phyloP scores from a whole-genome alignment of 2,888 invertebrate species.

The Serripes groenlandicus region DNA sequence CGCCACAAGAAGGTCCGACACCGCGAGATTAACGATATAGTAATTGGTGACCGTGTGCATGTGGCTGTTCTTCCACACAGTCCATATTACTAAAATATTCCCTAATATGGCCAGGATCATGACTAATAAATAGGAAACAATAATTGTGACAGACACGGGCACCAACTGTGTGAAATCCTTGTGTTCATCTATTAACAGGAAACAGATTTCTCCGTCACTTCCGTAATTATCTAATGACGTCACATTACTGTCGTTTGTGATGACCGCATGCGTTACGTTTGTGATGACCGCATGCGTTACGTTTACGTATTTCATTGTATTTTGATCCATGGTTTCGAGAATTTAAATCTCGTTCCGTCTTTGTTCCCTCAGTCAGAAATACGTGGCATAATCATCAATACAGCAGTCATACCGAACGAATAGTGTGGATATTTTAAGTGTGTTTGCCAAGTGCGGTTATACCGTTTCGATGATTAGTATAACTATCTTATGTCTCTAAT shows the following conservation, averaged over 20 bases:
- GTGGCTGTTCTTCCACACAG: conserved; percentile 86
- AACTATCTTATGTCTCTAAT: too few species aligned
- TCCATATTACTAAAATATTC: conserved; percentile 86
- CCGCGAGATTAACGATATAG: conserved; percentile 87
- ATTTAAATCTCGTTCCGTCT: not conserved
- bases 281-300: not conserved
- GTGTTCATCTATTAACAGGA: conserved; percentile 43
- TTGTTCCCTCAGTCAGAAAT: not conserved
- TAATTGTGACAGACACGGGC: conserved; percentile 80
- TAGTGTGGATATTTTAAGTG: too few species aligned
- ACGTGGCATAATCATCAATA: too few species aligned
- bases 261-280: not conserved
- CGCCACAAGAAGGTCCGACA: conserved; percentile 87
- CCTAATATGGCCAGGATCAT: conserved; percentile 85
- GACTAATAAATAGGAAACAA: conserved; percentile 84
- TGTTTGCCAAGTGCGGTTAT: too few species aligned
- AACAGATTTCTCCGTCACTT: conserved; percentile 3
- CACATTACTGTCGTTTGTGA: not conserved
- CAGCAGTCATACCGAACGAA: too few species aligned
- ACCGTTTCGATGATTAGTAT: too few species aligned
- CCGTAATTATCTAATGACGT: not conserved
- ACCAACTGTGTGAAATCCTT: conserved; percentile 84
- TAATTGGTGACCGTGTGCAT: conserved; percentile 87
- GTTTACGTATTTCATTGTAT: not conserved
- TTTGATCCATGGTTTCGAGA: not conserved